Base-by-base conservation (phyloP, 1,140 invertebrate species). In the Drosophila pachea region DNA sequence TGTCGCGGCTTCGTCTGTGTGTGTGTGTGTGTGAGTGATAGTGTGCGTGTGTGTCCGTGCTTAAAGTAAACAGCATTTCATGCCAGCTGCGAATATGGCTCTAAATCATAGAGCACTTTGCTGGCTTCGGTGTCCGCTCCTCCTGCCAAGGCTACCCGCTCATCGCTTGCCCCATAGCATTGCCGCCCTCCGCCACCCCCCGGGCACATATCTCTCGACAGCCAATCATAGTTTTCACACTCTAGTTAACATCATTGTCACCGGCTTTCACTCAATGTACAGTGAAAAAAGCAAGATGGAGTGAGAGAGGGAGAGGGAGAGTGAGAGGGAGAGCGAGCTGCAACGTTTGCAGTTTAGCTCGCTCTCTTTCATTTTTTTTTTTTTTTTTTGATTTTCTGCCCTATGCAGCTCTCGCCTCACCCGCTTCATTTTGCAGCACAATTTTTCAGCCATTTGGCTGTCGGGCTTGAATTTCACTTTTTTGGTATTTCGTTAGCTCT, bases 221-320 rank as follows among this genome's bases (percentile, higher is more conserved):
- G 79, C 79, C 79, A 86, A 84, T 84, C 81, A 84, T 84, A 84
- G 79, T 84, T 84, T 84, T 84, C 79, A 84, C 79, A 84, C 79
- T 84, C 79, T 86, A 84, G 79, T 84, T 84, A 84, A 84, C 79
- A 84, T 79, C 79, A 84, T 84, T 84, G 79, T 84, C 76, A 81
- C 81, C 76, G 81, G 70, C 81, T 72, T 81, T 84, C 76, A 70
- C 68, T 60, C 66, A 62, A 68, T 73, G 66, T 59, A 52, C 55
- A 72, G 36, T 53, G 42, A 22, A 73, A 56, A 52, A 58, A 65
- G 48, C 43, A n/a, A n/a, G n/a, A n/a, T n/a, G n/a, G n/a, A n/a
- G n/a, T 45, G 12, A 58, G 12, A 45, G 35, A 69, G 69, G 35
- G n/a, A 42, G 11, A 42, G 11, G n/a, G 22, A 1, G 22, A 22